phyloP scores from a whole-genome alignment of 2,797 vertebrate genomes.

The Sebastes iracundus region DNA sequence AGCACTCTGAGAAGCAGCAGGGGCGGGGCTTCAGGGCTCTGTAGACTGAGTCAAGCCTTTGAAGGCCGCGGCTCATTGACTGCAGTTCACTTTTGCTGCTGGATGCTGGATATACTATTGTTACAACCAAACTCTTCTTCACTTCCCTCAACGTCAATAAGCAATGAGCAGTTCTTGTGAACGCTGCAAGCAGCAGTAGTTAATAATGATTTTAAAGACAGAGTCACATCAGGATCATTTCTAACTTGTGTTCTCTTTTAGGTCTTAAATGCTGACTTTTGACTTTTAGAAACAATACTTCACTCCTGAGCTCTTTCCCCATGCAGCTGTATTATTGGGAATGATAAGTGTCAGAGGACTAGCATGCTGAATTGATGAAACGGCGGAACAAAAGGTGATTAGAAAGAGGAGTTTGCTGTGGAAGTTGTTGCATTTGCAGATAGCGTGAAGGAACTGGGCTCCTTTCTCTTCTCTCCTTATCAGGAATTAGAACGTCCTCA shows the following conservation, averaged over 20 bases:
- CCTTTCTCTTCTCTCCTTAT: background rate
- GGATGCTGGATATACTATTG: background rate
- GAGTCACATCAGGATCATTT: background rate
- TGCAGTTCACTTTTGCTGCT: background rate
- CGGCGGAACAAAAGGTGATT: background rate
- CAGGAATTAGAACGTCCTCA: slow-evolving; percentile 2
- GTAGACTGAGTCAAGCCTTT: background rate
- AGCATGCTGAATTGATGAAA: background rate
- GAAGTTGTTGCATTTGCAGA: slow-evolving; percentile 4
- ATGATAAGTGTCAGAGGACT: background rate
- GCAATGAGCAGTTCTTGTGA: too few species aligned
- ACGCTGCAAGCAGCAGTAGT: too few species aligned
- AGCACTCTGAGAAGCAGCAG: accelerated
- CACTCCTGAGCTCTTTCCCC: background rate
- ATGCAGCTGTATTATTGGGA: background rate
- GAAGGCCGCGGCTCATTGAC: background rate
- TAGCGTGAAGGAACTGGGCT: background rate
- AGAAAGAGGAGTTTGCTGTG: background rate
- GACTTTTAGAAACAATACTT: background rate
- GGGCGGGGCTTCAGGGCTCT: background rate
- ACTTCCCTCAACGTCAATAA: background rate
- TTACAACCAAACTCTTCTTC: background rate
- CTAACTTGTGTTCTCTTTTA: background rate
- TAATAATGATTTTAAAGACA: too few species aligned
- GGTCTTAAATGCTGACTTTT: background rate